Evolutionary conservation across 2,113 vertebrate genomes (phyloP).

Genomic region (Saguinus imperator): DNA sequence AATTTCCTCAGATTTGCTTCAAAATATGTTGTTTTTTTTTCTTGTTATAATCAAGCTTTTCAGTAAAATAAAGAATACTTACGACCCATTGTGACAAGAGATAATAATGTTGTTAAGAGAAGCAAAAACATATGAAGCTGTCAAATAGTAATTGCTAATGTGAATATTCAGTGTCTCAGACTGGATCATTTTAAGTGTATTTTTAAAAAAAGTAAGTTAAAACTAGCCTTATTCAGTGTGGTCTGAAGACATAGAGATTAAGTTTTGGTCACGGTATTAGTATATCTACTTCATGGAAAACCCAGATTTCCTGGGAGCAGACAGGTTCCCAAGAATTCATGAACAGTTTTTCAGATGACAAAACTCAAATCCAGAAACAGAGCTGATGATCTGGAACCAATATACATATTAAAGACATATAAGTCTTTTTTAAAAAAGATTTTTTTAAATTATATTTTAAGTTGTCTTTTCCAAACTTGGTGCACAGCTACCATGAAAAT

Average conservation of each 20-base stretch:
- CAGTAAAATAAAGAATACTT: neutral
- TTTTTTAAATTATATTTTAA: too few relatives aligned
- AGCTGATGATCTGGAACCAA: slow-evolving; percentile 65
- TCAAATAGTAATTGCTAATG: neutral
- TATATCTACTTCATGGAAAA: neutral
- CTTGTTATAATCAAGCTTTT: neutral
- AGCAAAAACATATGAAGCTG: neutral
- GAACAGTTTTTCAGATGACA: slow-evolving; percentile 45
- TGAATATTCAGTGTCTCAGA: neutral
- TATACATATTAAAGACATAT: slow-evolving; percentile 12
- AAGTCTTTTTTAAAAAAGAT: slow-evolving; percentile 17
- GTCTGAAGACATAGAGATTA: slow-evolving; percentile 15
- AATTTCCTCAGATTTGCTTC: neutral
- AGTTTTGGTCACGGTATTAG: neutral
- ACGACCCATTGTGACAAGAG: neutral
- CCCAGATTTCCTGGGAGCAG: slow-evolving; percentile 21
- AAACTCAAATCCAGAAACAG: slow-evolving; percentile 50
- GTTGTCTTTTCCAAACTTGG: slow-evolving; percentile 46
- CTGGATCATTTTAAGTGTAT: neutral
- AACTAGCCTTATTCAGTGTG: neutral
- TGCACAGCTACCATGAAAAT: slow-evolving; percentile 43
- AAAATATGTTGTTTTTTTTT: neutral
- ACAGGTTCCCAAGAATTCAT: slow-evolving; percentile 48
- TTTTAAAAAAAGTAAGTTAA: neutral
- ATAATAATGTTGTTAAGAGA: neutral